Evolutionary conservation across 2,888 invertebrate species (phyloP), one percentile per base, ranked within the genome.

Genomic region (Argynnis bischoffii): DNA sequence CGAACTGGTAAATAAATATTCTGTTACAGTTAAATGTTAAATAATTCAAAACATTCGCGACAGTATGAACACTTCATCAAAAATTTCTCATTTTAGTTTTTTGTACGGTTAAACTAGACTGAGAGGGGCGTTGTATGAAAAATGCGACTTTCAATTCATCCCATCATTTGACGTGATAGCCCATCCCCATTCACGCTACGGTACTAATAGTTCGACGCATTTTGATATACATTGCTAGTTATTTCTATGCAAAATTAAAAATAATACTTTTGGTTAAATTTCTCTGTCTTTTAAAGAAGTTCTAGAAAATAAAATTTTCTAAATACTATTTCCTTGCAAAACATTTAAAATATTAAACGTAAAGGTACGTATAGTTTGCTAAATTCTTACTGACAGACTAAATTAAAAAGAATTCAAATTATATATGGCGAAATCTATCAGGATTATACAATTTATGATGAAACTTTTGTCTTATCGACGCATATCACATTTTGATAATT

Each of bases 101-200:
- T 72, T 71, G 77, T 72, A 76, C 77, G 74, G 72, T 75, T 80
- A 81, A 81, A 81, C 75, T 71, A 75, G 73, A 79, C 77, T 76
- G 75, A 77, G 77, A 78, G 79, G 76, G 75, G 72, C 71, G 77
- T 76, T 77, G 72, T 82, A 83, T 82, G 81, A 82, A 81, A 83
- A 81, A 83, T 83, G 69, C 76, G 70, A 69, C 74, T 76, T 79
- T 75, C 74, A 74, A 78, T 77, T 77, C 77, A 78, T 76, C 74
- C 75, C 76, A 74, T 75, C 73, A 77, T 75, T 78, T 77, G 76
- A 79, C 78, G 78, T 79, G 64, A 71, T 69, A 55, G 63, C 57
- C 75, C 75, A 48, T 59, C 57, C 75, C 75, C 77, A 60, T 77
- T 75, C 69, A 74, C 55, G 35, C 21, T 46, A 18, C 41, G 41